Base-by-base conservation (phyloP, 2,797 vertebrate species). In the Heteromormyrus szaboi region DNA sequence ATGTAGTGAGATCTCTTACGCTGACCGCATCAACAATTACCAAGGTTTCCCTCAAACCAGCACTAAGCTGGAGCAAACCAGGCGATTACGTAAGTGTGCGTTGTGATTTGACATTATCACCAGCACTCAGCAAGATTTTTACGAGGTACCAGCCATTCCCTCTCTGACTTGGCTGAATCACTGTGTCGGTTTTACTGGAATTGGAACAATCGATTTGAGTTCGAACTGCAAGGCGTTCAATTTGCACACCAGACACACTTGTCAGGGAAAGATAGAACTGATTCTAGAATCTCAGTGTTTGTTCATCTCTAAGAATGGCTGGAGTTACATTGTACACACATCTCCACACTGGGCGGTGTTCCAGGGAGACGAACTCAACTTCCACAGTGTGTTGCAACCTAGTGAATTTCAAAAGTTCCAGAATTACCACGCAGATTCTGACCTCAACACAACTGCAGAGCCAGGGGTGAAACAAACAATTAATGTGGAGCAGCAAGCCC, bases 61-160 rank as follows among this genome's bases (percentile, higher is more conserved):
- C 81, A 7, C 88, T 85, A 50, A 37, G 22, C 5, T 59, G 54
- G 72, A 41, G 44, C 50, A 62, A 19, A 37, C 65, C 25, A 37
- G 51, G 48, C 87, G 65, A 85, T 89, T 85, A 85, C 87, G 37
- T 72, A 29, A 89, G 88, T 81, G 53, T 86, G 87, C 19, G 19
- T 81, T 33, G 79, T 91, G 89, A 51, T 86, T 89, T 48, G 37
- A 85, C 33, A 46, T 88, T 88, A 88, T 56, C 29, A 83, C 50
- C 72, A 56, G 17, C 44, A 48, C 59, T 65, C 68, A n/a, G 87
- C 11, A 46, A 54, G 14, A 81, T 46, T 87, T 87, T 87, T 87
- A 62, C 4, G 41, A 87, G 59, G 54, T 65, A 46, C 9, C n/a
- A 68, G 19, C 22, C 11, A 19, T 48, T 84, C 88, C 37, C 4